Conservation (phyloP, 2,113 vertebrate genomes). For the Nothocercus nigrocapillus region DNA sequence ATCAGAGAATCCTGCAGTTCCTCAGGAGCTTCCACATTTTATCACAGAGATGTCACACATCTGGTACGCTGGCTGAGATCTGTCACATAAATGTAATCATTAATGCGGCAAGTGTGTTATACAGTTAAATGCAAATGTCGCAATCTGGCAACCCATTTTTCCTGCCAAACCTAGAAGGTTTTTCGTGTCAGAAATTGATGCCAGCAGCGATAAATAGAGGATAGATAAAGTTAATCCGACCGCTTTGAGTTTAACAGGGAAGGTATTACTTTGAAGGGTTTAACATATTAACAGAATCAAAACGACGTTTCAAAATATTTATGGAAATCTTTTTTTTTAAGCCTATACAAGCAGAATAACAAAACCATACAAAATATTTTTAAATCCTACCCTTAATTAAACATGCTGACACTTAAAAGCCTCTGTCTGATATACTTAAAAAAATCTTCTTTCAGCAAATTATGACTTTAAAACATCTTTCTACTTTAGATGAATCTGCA, state of each 20-base stretch:
- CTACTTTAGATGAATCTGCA: neutral
- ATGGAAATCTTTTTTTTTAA: conserved; percentile 51
- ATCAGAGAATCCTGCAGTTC: conserved; percentile 8
- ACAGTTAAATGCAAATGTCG: conserved; percentile 57
- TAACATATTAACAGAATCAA: conserved; percentile 68
- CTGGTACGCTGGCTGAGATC: neutral
- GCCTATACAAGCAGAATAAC: conserved; percentile 66
- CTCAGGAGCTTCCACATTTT: conserved; percentile 37
- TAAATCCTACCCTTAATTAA: conserved; percentile 66
- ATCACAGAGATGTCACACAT: neutral
- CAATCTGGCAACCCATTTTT: conserved; percentile 56
- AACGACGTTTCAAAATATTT: conserved; percentile 62
- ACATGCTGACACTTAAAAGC: conserved; percentile 64
- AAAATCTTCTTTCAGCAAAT: conserved; percentile 44
- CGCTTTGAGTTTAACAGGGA: conserved; percentile 52
- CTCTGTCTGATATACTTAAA: conserved; percentile 50
- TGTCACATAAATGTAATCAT: conserved; percentile 57
- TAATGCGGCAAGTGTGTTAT: conserved; percentile 6
- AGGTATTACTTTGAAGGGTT: conserved; percentile 73
- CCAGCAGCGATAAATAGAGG: conserved; percentile 46
- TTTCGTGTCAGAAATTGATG: conserved; percentile 62
- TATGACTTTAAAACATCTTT: conserved; percentile 22
- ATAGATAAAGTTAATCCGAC: conserved; percentile 69
- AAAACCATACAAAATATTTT: conserved; percentile 54
- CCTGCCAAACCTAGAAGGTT: conserved; percentile 49